phyloP scores from a whole-genome alignment of 2,113 vertebrate genomes.

The Promerops cafer region DNA sequence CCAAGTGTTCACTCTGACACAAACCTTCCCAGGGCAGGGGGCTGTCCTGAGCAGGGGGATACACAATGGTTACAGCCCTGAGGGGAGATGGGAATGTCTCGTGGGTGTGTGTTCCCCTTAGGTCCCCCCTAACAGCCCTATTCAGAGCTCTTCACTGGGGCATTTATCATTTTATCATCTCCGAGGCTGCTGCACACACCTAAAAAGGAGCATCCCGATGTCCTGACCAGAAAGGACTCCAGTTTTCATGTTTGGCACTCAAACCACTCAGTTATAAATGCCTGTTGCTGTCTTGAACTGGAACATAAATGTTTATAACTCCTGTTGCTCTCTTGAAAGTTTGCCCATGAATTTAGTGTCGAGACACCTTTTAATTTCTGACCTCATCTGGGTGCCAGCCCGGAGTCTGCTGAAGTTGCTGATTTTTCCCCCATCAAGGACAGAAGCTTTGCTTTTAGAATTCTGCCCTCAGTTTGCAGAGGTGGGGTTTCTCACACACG shows the following conservation, averaged over 20 bases:
- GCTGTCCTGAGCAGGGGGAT: not conserved
- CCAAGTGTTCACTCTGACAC: not conserved
- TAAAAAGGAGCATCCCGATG: not conserved
- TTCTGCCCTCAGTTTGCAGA: not conserved
- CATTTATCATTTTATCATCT: not conserved
- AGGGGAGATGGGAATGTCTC: not conserved
- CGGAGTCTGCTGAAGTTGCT: not conserved
- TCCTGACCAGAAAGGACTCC: not conserved
- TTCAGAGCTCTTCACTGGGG: not conserved
- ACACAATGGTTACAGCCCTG: not conserved
- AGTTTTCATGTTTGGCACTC: not conserved
- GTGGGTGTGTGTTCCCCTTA: not conserved
- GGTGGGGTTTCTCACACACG: fast-evolving
- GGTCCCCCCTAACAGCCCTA: not conserved
- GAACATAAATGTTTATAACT: slow-evolving; percentile 22
- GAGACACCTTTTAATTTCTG: not conserved
- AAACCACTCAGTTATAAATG: not conserved
- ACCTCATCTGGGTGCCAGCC: not conserved
- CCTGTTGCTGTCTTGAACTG: not conserved
- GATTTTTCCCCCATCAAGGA: not conserved
- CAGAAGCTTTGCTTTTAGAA: not conserved
- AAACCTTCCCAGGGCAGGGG: not conserved
- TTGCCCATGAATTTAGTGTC: not conserved
- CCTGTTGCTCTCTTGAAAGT: not conserved
- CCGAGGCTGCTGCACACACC: not conserved